Conservation (phyloP, 2,113 vertebrate genomes). For the Arothron firmamentum region DNA sequence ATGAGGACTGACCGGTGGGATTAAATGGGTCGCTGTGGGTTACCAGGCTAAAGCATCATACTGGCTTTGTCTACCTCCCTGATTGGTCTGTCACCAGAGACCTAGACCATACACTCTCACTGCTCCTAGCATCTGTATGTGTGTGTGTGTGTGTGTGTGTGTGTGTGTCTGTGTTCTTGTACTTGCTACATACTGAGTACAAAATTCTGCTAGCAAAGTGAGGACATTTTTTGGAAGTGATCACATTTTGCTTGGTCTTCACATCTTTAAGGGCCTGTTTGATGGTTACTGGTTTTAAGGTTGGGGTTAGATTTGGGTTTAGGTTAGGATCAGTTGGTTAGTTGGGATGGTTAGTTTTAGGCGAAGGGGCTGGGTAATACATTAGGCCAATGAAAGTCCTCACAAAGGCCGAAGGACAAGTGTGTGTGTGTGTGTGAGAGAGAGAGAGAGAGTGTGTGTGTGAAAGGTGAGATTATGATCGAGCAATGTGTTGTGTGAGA, state of each 20-base stretch:
- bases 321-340: too few species aligned
- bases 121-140: constrained; percentile 37
- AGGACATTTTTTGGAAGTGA: too few species aligned
- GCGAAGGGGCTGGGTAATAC: too few species aligned
- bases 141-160: constrained; percentile 26
- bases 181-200: too few species aligned
- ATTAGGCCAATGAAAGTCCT: too few species aligned
- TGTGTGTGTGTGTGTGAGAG: constrained; percentile 3
- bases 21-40: constrained; percentile 98
- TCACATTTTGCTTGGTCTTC: too few species aligned
- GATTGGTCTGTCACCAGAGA: constrained; percentile 98
- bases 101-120: constrained; percentile 82
- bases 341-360: too few species aligned
- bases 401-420: not conserved
- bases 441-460: constrained; percentile 6
- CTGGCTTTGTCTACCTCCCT: constrained; percentile 92
- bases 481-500: constrained; percentile 55
- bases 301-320: too few species aligned
- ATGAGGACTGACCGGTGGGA: constrained; percentile 95
- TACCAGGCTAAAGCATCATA: constrained; percentile 99
- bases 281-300: too few species aligned
- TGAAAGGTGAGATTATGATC: constrained; percentile 65
- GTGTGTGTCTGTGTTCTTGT: not conserved
- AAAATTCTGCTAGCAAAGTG: too few species aligned
- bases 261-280: too few species aligned